A percentile compares a stretch with the other conserved stretches of the same genome.
These are phyloP conservation scores for Drosophila planitibia DNA, from an alignment of 2,888 invertebrate species.

Conservation along the genomic window DNA sequence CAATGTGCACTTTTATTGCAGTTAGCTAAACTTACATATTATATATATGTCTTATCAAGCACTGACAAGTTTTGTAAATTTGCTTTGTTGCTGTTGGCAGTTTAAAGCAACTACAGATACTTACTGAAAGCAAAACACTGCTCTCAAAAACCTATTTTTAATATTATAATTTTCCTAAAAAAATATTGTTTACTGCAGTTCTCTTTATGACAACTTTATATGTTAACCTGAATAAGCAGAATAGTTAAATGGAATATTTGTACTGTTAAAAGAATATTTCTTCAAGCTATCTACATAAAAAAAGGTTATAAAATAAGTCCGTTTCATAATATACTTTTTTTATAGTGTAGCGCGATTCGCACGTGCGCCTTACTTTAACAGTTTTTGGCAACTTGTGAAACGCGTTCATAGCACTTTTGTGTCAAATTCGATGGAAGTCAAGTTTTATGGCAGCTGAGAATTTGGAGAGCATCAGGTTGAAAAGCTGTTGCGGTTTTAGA, in stretches of 20 bases:
- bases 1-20: conserved; percentile 51
- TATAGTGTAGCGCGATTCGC: conserved; percentile 6
- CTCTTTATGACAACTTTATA: background rate
- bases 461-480: background rate
- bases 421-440: conserved; percentile 41
- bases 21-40: conserved; percentile 59
- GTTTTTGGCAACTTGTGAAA: conserved; percentile 50
- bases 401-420: conserved; percentile 53
- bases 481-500: conserved; percentile 7
- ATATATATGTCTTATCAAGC: conserved; percentile 60
- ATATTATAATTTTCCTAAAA: background rate
- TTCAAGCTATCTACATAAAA: background rate
- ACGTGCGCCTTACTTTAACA: conserved; percentile 43
- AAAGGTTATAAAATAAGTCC: background rate
- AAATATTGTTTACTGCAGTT: background rate
- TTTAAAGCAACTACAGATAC: conserved; percentile 6
- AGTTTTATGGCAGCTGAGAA: conserved; percentile 36
- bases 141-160: background rate
- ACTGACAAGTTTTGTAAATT: conserved; percentile 65
- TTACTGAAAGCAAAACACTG: conserved; percentile 6
- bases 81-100: conserved; percentile 41
- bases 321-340: background rate
- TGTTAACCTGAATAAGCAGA: background rate
- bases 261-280: background rate
- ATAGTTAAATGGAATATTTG: background rate